phyloP scores from a whole-genome alignment of 2,113 vertebrate genomes.

The Cebidichthys violaceus region DNA sequence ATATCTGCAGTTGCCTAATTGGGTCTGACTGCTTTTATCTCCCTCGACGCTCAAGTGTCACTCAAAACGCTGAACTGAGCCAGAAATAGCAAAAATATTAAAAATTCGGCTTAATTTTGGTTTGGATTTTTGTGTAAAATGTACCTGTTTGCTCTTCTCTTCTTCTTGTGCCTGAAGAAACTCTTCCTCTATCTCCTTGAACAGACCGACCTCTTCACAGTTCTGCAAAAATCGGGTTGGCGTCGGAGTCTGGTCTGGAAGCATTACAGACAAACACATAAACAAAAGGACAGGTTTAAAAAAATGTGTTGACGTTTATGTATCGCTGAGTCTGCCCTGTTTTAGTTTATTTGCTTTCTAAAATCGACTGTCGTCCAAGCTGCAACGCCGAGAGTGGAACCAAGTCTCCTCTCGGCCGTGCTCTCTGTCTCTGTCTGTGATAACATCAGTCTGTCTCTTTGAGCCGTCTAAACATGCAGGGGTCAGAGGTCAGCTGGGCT shows the following conservation, averaged over 20 bases:
- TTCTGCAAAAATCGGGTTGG: conserved; percentile 97
- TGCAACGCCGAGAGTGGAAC: conserved; percentile 17
- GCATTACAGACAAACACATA: conserved; percentile 32
- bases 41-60: conserved; percentile 77
- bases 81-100: background rate
- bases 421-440: conserved; percentile 43
- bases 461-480: conserved; percentile 66
- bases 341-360: conserved; percentile 19
- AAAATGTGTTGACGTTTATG: background rate
- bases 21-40: conserved; percentile 88
- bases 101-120: background rate
- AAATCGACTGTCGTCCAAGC: conserved; percentile 14
- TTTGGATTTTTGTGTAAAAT: background rate
- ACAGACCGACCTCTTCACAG: conserved; percentile 98
- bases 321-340: background rate
- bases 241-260: conserved; percentile 96
- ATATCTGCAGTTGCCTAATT: conserved; percentile 81
- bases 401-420: conserved; percentile 27
- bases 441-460: conserved; percentile 73
- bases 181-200: conserved; percentile 96
- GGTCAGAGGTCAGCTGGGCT: conserved; percentile 68
- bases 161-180: conserved; percentile 94
- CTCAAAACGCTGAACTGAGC: conserved; percentile 36
- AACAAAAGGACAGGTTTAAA: background rate
- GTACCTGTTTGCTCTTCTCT: conserved; percentile 93